Base-by-base conservation (phyloP, 1,140 invertebrate genomes). In the Lepidotrigona ventralis region DNA sequence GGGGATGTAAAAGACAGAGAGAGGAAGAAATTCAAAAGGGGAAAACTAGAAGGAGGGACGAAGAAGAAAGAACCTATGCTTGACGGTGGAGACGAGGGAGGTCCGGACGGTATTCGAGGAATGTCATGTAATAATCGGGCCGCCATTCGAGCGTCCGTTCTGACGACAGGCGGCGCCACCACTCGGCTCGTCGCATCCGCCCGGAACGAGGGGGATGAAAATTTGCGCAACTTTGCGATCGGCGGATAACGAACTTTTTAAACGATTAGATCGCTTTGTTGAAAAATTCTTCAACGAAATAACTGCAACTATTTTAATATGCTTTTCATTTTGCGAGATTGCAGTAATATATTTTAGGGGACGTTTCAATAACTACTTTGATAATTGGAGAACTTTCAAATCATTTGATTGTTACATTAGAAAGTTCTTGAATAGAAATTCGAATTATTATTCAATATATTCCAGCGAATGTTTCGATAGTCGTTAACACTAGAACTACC, bases 41-140 rank as follows among this genome's bases (percentile, higher is more conserved):
- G 79, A 80, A 88, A 84, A 12, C 23, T 2, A 12, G 63, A 9
- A 29, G 33, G 63, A 73, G 77, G 74, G 83, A 76, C 85, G 86
- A 76, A 86, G 84, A 74, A 63, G 86, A 82, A 23, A 29, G 66
- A 77, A 63, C 46, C 76, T 33, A n/a, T n/a, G 85, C 83, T 85
- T 68, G 80, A 70, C 70, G 83, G 83, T 69, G 85, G 86, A 89
- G 88, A 88, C 83, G 85, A 91, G 72, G 80, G 87, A 90, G 89
- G 90, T 91, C 85, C 81, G 88, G 86, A 92, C 91, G 93, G 92
- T 90, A 94, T 94, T 88, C 91, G 90, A 90, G 92, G 93, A 94
- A 94, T 94, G 92, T 92, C 92, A 91, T 93, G 91, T 94, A 93
- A 94, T 93, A 93, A 94, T 93, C 93, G 90, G 92, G 89, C 90